Base-by-base conservation (phyloP, 2,888 invertebrate genomes). In the Phymatocera aterrima region DNA sequence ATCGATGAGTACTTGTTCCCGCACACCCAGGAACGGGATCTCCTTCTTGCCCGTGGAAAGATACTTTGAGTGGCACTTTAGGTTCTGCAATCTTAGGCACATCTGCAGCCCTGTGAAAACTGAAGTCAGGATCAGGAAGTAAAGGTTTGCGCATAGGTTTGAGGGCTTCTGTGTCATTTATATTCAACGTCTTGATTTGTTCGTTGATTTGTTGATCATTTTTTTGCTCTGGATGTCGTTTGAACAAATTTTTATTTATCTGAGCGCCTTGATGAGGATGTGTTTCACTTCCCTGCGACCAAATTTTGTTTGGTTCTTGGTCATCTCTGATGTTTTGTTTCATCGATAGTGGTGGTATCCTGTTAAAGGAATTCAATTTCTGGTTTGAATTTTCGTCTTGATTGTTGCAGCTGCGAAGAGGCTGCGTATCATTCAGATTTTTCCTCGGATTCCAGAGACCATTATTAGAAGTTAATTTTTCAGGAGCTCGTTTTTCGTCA, bases 91-190 rank as follows among this genome's bases (percentile, higher is more conserved):
- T 24, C 24, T 28, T n/a, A 15, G 68, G 68, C 12, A 24, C 12
- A 12, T 68, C 24, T n/a, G 68, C 1, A 8, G 24, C 5, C 18
- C 4, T 68, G 12, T 43, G 43, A 28, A 68, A 68, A 0, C 46
- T 46, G n/a, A 68, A 12, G n/a, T 68, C 68, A n/a, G 68, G 68
- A 46, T 68, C 68, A 1, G 28, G 24, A 15, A 43, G 65, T 21
- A 6, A 5, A 3, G 43, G 43, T 10, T 46, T 46, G 28, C 15
- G n/a, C 5, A 6, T 21, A 15, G 68, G 28, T 28, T 68, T 68
- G 6, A n/a, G 43, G 46, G n/a, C n/a, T 24, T 46, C 68, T 1
- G 15, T 43, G 0, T 43, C 43, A 34, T 68, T 68, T 3, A 68
- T 43, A 0, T 43, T 24, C 24, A 68, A 12, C n/a, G 24, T 28